Evolutionary conservation across 2,888 invertebrate species (phyloP), one percentile per base, ranked within the genome.

Genomic region (Sesia apiformis): DNA sequence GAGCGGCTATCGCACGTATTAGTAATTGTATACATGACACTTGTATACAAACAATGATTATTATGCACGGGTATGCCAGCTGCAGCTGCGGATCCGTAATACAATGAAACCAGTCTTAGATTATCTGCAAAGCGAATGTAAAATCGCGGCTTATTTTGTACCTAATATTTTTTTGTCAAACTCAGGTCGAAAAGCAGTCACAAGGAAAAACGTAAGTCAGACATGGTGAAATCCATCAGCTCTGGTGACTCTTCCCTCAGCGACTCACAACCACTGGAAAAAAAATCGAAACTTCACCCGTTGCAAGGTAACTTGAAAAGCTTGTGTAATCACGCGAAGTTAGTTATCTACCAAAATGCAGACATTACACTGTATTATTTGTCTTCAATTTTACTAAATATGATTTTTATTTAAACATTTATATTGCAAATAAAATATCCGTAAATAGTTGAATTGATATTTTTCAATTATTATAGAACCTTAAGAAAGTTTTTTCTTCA

Each of bases 181-280:
- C 23, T 7, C 76, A 94, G 94, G 78, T 84, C 92, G 40, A 92
- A 93, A 72, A 89, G 91, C 64, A 92, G 93, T 72, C 94, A 93
- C 78, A 88, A 78, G 66, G 89, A 89, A 43, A 95, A 95, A 74
- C 90, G 93, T 64, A 93, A 93, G n/a, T 92, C 93, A 58, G 94
- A 94, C 67, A 93, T 82, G 80, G 81, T 81, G 80, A 86, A 82
- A 59, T 84, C 82, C 0, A 82, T 84, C 62, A 84, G 82, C 61
- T 65, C 80, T 1, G 74, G 68, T 42, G 87, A 88, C 54, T 72
- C 72, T 0, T 78, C 83, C 0, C 60, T 81, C 3, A 81, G 78
- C 57, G 88, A 88, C 59, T 84, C 81, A 4, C 86, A 80, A 61
- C 88, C 87, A 0, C 60, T 75, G 53, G 90, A 85, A 66, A 90